Evolutionary conservation across 2,888 invertebrate species (phyloP), one percentile per base, ranked within the genome.

Genomic region (Meta bourneti): DNA sequence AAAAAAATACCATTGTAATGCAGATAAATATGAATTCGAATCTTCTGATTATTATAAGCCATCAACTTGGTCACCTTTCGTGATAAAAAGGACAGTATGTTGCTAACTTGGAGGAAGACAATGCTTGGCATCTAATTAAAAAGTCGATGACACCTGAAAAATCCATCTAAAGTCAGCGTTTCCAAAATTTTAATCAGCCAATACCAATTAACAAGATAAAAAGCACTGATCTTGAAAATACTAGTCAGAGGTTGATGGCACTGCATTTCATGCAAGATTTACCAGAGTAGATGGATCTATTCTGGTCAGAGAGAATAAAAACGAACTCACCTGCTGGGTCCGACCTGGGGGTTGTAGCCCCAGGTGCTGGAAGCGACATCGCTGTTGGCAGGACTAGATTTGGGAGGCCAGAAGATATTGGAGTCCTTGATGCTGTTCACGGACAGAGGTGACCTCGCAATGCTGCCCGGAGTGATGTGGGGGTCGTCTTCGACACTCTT

Each of bases 401-500:
- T 96, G 93, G 97, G 97, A 94, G 95, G 94, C 94, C 95, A 83
- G 84, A 97, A 97, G 95, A 97, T 96, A 95, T 93, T 92, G 11
- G 92, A 96, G 95, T 98, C 98, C 95, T 98, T 98, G 94, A 98
- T 97, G 93, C 97, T 97, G 94, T 98, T 97, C 94, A 99, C 96
- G 90, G 98, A 98, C 93, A 93, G 92, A 48, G 93, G 93, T 94
- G 92, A 95, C 94, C 93, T 94, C 94, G 97, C 94, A 97, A 98
- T 94, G 93, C 95, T 95, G 93, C 98, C 99, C 86, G 99, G 99
- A 93, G 99, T 99, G 95, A 99, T 98, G 94, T 98, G 98, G 93
- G 99, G 99, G 96, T 99, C 99, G 95, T 99, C 99, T 96, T 99
- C 99, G 93, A 98, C 98, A 95, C 97, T 98, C 96, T 98, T 99